Evolutionary conservation across 30 jellyfish, hydroid and myxozoan genomes (phyloP).

Genomic region (Chironex yamaguchii): DNA sequence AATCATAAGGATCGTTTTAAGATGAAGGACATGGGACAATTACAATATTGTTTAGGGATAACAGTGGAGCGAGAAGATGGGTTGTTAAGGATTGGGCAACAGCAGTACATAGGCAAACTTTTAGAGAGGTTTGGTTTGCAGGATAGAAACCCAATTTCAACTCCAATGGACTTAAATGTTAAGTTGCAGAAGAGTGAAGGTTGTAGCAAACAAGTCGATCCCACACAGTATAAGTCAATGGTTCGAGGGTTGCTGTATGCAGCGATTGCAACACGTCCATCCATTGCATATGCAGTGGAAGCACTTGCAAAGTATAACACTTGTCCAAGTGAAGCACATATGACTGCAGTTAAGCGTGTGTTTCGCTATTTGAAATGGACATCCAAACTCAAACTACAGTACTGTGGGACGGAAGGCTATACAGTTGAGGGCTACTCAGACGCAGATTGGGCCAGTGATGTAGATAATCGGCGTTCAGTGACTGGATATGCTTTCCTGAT

Average conservation of each 20-base stretch:
- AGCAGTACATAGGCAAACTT: too few relatives aligned
- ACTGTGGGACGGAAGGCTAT: slow-evolving; percentile 4
- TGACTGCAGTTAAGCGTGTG: slow-evolving; percentile 28
- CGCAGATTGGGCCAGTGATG: slow-evolving; percentile 43
- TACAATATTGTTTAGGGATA: too few relatives aligned
- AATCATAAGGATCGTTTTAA: too few relatives aligned
- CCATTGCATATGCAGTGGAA: slow-evolving; percentile 11
- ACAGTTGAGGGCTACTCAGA: slow-evolving; percentile 17
- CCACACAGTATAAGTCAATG: too few relatives aligned
- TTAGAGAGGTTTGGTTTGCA: too few relatives aligned
- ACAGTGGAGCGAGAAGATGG: too few relatives aligned
- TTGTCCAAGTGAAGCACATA: background rate
- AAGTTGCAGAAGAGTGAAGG: too few relatives aligned
- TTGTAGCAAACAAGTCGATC: too few relatives aligned
- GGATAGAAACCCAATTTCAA: too few relatives aligned
- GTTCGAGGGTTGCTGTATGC: slow-evolving; percentile 29
- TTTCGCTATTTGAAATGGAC: slow-evolving; percentile 31
- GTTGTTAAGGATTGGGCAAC: too few relatives aligned
- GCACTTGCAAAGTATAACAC: slow-evolving; percentile 1
- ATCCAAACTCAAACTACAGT: background rate
- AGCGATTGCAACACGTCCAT: slow-evolving; percentile 51
- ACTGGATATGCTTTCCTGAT: slow-evolving; percentile 23
- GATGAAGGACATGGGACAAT: too few relatives aligned
- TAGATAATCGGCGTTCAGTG: background rate
- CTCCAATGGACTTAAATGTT: too few relatives aligned